Evolutionary conservation across 2,888 invertebrate species (phyloP).

Genomic region (Parnassius smintheus): DNA sequence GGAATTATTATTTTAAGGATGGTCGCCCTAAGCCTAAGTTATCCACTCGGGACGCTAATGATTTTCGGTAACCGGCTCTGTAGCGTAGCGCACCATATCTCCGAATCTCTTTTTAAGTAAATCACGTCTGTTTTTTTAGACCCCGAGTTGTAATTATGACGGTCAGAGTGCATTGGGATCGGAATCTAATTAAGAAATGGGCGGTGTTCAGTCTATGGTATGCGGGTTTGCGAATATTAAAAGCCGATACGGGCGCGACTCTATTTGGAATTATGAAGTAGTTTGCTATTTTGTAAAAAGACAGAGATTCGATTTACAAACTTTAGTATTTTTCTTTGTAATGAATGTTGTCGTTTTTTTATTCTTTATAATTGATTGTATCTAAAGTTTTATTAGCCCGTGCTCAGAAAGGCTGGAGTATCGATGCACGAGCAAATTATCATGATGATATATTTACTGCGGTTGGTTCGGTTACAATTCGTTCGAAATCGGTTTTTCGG

Average conservation of each 20-base stretch:
- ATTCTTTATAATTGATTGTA: background rate
- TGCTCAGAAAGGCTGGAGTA: slow-evolving; percentile 41
- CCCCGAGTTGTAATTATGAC: slow-evolving; percentile 77
- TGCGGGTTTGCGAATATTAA: slow-evolving; percentile 50
- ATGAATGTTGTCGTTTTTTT: background rate
- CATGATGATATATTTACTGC: slow-evolving; percentile 71
- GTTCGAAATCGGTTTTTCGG: slow-evolving; percentile 73
- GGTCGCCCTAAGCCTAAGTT: slow-evolving; percentile 42
- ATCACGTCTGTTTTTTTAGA: slow-evolving; percentile 73
- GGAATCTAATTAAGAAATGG: slow-evolving; percentile 79
- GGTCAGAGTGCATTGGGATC: slow-evolving; percentile 79
- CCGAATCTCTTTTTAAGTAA: slow-evolving; percentile 70
- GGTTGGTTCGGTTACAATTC: slow-evolving; percentile 63
- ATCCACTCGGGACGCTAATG: slow-evolving; percentile 75
- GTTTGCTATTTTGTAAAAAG: background rate
- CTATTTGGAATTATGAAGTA: slow-evolving; percentile 11
- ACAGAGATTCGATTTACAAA: background rate
- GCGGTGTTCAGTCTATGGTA: slow-evolving; percentile 53
- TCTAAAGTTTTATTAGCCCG: slow-evolving; percentile 34
- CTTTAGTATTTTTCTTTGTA: background rate
- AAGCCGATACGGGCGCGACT: slow-evolving; percentile 12
- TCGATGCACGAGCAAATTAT: slow-evolving; percentile 63
- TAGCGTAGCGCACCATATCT: slow-evolving; percentile 74
- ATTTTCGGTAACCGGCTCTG: slow-evolving; percentile 79
- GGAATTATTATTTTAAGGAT: slow-evolving; percentile 3